Percentiles rank a stretch among this genome's conserved stretches.
phyloP scores from a whole-genome alignment of 2,888 invertebrate genomes.

The Cosmia trapezina region DNA sequence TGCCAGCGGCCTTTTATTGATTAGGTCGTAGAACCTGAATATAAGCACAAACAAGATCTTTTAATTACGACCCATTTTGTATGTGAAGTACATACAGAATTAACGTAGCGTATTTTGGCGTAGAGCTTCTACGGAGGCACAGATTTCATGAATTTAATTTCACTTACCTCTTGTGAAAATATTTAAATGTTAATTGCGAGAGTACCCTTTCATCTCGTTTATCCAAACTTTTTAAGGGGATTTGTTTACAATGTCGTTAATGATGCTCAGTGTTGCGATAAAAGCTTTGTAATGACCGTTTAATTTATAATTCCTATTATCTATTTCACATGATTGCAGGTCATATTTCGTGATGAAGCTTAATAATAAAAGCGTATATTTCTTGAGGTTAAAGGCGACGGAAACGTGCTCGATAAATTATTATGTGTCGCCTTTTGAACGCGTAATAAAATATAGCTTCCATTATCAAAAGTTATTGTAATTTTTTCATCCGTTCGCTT shows the following conservation, averaged over 20 bases:
- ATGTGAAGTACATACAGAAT: constrained; percentile 55
- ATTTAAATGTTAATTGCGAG: constrained; percentile 77
- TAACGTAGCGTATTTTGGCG: constrained; percentile 55
- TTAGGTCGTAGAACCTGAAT: constrained; percentile 62
- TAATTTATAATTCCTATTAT: constrained; percentile 73
- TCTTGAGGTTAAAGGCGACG: constrained; percentile 39
- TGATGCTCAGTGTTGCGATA: constrained; percentile 74
- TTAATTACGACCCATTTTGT: constrained; percentile 42
- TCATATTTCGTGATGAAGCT: constrained; percentile 34
- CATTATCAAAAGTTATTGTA: constrained; percentile 59
- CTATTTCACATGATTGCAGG: constrained; percentile 43
- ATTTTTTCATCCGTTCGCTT: constrained; percentile 43
- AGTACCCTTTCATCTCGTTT: constrained; percentile 77
- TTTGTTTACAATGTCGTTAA: constrained; percentile 81
- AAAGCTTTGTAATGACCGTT: constrained; percentile 77
- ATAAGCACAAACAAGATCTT: constrained; percentile 36
- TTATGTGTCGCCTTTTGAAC: constrained; percentile 50
- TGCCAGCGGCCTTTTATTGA: constrained; percentile 76
- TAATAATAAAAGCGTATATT: constrained; percentile 52
- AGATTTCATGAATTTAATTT: constrained; percentile 70
- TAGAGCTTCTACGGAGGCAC: constrained; percentile 50
- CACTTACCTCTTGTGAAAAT: constrained; percentile 70
- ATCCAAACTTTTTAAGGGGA: constrained; percentile 76
- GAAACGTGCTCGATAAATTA: constrained; percentile 51
- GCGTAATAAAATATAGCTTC: constrained; percentile 50